These are phyloP conservation scores for Dryobota labecula DNA, from an alignment of 2,888 invertebrate species.

Conservation along the genomic window DNA sequence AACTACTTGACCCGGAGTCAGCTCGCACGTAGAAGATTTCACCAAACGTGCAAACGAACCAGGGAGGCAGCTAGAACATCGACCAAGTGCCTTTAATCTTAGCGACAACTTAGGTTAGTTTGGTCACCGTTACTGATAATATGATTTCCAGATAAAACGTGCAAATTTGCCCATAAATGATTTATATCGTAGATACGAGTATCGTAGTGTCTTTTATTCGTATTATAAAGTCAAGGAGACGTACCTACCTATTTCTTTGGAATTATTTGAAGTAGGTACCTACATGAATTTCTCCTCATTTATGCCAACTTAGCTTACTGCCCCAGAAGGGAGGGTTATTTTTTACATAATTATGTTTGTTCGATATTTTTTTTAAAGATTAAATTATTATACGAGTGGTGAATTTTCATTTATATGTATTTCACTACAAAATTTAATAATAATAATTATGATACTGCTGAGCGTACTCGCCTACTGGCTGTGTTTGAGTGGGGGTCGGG, in stretches of 20 bases:
- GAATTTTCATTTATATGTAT: too few species aligned
- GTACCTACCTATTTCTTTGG: neutral
- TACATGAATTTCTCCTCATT: too few species aligned
- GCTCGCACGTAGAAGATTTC: neutral
- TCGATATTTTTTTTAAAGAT: too few species aligned
- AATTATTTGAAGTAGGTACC: too few species aligned
- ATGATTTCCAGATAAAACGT: neutral
- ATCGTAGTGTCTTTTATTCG: neutral
- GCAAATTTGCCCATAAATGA: neutral
- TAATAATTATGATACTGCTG: too few species aligned
- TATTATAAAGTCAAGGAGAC: neutral
- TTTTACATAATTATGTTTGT: too few species aligned
- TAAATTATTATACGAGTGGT: too few species aligned
- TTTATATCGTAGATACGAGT: neutral
- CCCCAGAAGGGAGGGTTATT: too few species aligned
- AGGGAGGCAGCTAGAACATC: neutral
- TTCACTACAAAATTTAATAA: too few species aligned
- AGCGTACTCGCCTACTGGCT: too few species aligned
- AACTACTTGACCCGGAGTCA: conserved; percentile 4
- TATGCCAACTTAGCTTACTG: too few species aligned
- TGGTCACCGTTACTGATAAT: neutral
- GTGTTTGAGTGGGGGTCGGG: too few species aligned
- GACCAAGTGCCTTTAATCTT: neutral
- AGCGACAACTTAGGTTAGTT: neutral
- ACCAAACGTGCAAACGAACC: neutral